These are phyloP conservation scores for Dasyornis broadbenti DNA, from an alignment of 2,113 vertebrate species.

Conservation along the genomic window DNA sequence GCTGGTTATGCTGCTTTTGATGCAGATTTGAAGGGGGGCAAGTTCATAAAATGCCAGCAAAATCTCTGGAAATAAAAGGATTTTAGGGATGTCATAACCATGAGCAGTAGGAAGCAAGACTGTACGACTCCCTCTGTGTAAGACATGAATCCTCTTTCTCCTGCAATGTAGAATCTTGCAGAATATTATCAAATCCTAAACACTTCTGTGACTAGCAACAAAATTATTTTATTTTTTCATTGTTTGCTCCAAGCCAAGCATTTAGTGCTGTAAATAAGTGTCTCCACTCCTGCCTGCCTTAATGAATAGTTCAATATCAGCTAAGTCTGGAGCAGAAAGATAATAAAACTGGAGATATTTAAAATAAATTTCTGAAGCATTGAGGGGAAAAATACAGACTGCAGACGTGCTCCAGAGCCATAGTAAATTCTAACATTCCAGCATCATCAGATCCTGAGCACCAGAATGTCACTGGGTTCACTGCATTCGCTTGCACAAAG, in stretches of 20 bases:
- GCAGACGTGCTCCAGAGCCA: background rate
- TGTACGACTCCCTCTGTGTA: background rate
- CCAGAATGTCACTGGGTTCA: background rate
- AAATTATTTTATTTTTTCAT: background rate
- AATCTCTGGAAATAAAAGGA: background rate
- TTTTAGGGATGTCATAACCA: background rate
- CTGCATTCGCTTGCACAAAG: background rate
- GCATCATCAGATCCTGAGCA: background rate
- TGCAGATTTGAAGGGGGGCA: background rate
- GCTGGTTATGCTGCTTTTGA: background rate
- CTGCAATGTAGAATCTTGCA: background rate
- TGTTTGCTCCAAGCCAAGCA: background rate
- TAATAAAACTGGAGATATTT: background rate
- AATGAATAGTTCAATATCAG: background rate
- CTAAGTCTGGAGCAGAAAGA: background rate
- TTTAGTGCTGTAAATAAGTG: background rate
- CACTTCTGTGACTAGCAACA: background rate
- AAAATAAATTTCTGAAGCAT: background rate
- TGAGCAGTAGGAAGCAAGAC: background rate
- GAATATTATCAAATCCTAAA: background rate
- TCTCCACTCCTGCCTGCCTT: background rate
- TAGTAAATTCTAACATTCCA: background rate
- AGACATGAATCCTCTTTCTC: background rate
- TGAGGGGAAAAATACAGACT: background rate
- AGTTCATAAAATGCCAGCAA: background rate